Base-by-base conservation (phyloP, 1,140 invertebrate species). In the Aphidius gifuensis region DNA sequence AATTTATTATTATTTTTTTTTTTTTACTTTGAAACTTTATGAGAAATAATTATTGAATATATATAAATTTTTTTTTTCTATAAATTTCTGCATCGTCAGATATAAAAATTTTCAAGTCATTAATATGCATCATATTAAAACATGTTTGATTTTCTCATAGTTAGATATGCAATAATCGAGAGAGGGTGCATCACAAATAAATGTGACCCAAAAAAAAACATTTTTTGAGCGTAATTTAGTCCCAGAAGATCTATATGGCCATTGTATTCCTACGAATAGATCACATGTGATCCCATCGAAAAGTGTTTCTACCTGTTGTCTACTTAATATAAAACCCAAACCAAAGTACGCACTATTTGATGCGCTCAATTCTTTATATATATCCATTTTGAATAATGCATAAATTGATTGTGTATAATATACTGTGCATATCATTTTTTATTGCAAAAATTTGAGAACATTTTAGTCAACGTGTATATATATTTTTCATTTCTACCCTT, bases 251-350 rank as follows among this genome's bases (percentile, higher is more conserved):
- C 11, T 58, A 58, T 58, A 39, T 23, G 9, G 8, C 21, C 8
- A 23, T 45, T 45, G 43, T 56, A 58, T 23, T 47, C 23, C 44
- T 58, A 23, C 45, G 44, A 58, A 46, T 46, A 43, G 56, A 11
- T 46, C 3, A 38, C 2, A 38, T 11, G 50, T 38, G 58, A 49
- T 51, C 48, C 64, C 64, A 71, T 66, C 69, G 66, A 57, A 64
- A 69, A 74, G 74, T 76, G 74, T 78, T 75, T 74, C 68, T 78
- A 75, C 74, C 76, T 78, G 74, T 74, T 64, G 62, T 53, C 40
- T 64, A 69, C 72, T 16, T 32, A 32, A 32, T 32, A 32, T 32
- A 32, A 32, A 32, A 32, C 23, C 23, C 23, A 32, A 32, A 32
- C 23, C 23, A 32, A 32, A 32, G 23, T 23, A 23, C 23, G 3